phyloP scores from a whole-genome alignment of 2,888 invertebrate genomes.

The Eudemis profundana region DNA sequence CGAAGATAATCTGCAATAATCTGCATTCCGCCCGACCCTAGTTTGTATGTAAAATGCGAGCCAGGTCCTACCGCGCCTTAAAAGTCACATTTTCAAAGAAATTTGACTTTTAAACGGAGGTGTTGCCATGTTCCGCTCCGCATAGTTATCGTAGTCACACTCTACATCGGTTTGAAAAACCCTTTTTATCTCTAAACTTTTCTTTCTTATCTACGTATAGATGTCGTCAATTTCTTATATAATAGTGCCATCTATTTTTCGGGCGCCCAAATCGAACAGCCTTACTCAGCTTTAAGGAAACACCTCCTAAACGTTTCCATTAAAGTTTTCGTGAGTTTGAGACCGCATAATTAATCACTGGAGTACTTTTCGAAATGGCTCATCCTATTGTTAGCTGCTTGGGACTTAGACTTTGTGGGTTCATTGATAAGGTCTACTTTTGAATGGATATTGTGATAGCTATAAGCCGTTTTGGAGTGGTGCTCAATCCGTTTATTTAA shows the following conservation, averaged over 20 bases:
- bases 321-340: conserved; percentile 32
- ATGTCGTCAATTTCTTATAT: neutral
- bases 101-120: too few relatives aligned
- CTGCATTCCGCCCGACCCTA: too few relatives aligned
- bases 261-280: neutral
- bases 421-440: neutral
- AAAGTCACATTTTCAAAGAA: too few relatives aligned
- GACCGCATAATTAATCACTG: conserved; percentile 42
- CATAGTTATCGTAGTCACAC: too few relatives aligned
- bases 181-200: too few relatives aligned
- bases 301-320: conserved; percentile 33
- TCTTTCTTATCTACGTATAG: too few relatives aligned
- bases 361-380: neutral
- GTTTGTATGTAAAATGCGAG: too few relatives aligned
- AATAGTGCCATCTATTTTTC: conserved; percentile 18
- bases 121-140: too few relatives aligned
- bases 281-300: conserved; percentile 16
- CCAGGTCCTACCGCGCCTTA: too few relatives aligned
- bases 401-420: neutral
- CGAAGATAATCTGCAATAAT: too few relatives aligned
- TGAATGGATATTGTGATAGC: neutral
- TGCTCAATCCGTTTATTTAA: conserved; percentile 28
- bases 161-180: too few relatives aligned
- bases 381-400: neutral
- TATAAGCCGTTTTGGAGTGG: neutral